Percentiles rank a stretch among this genome's conserved stretches.
phyloP scores from a whole-genome alignment of 2,888 invertebrate species.

The Pocota personata region DNA sequence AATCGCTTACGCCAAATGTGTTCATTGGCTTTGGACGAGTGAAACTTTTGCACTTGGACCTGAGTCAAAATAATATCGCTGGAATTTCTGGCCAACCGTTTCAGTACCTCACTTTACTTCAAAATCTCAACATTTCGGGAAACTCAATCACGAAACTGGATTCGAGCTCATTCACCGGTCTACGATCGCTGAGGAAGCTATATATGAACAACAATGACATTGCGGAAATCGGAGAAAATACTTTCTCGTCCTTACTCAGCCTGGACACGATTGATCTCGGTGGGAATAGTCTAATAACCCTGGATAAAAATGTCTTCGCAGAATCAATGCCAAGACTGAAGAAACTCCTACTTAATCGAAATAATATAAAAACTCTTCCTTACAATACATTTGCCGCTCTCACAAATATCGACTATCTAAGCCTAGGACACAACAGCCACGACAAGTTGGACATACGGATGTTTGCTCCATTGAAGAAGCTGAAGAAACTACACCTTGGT shows the following conservation, averaged over 20 bases:
- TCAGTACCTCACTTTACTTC: slow-evolving; percentile 75
- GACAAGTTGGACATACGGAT: slow-evolving; percentile 77
- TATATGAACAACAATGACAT: slow-evolving; percentile 79
- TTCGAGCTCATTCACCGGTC: slow-evolving; percentile 75
- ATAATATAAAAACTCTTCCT: slow-evolving; percentile 77
- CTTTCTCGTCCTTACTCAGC: slow-evolving; percentile 76
- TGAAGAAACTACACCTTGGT: slow-evolving; percentile 79
- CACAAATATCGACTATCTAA: slow-evolving; percentile 79
- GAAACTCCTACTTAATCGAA: slow-evolving; percentile 77
- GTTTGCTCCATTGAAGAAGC: slow-evolving; percentile 77
- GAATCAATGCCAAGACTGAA: slow-evolving; percentile 76
- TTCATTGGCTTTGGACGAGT: slow-evolving; percentile 76
- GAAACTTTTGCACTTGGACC: slow-evolving; percentile 74
- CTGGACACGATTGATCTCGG: slow-evolving; percentile 79
- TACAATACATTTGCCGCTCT: slow-evolving; percentile 77
- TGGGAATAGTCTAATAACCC: slow-evolving; percentile 76
- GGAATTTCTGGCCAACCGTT: slow-evolving; percentile 76
- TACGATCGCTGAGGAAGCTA: slow-evolving; percentile 77
- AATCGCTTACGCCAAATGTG: slow-evolving; percentile 75
- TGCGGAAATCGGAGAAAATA: slow-evolving; percentile 75
- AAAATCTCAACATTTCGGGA: slow-evolving; percentile 77
- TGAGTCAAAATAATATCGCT: slow-evolving; percentile 78
- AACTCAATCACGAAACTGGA: slow-evolving; percentile 77
- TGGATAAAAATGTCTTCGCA: slow-evolving; percentile 77
- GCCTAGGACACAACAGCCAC: slow-evolving; percentile 78